Evolutionary conservation across 2,888 invertebrate genomes (phyloP), one percentile per base, ranked within the genome.

Genomic region (Pyrochroa serraticornis): DNA sequence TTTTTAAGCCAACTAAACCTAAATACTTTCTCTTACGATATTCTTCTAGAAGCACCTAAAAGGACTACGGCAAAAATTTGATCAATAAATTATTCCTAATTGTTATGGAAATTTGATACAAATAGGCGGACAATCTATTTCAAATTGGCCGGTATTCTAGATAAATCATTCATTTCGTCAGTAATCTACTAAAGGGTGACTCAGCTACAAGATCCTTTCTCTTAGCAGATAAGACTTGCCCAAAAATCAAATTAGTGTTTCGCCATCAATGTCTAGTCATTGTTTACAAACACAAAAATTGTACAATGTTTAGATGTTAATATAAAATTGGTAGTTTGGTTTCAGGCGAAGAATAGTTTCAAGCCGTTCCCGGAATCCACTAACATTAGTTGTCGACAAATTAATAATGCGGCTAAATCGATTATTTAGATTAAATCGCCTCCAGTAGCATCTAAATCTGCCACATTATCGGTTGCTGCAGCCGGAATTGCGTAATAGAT

Each of bases 1-100:
- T 42, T 42, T 42, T 22, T 7, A 42, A 22, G 3, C 6, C 22
- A 2, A 7, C n/a, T 7, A 14, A 42, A n/a, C 13, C 7, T 7
- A 39, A 22, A 10, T 44, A 33, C 33, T 32, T 33, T 44, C 33
- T 44, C 44, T 33, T 33, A 32, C 44, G 33, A 7, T 44, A n/a
- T 10, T 22, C 22, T 22, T 5, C 5, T 22, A 5, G 22, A 22
- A 22, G 22, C 22, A 22, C 22, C 22, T 3, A 22, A 22, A 22
- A 22, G 3, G 3, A 22, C 22, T 22, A 5, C 22, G 22, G 22
- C 22, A 22, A 22, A 22, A 22, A 5, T 22, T 3, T 22, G 22
- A 5, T 3, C 22, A 22, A 22, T 22, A 22, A 22, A 22, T 22
- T 22, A 22, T 22, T 22, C 3, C 22, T 22, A 22, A 22, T 22